Conservation (phyloP, 1,140 invertebrate species). For the Tetragonula clypearis region DNA sequence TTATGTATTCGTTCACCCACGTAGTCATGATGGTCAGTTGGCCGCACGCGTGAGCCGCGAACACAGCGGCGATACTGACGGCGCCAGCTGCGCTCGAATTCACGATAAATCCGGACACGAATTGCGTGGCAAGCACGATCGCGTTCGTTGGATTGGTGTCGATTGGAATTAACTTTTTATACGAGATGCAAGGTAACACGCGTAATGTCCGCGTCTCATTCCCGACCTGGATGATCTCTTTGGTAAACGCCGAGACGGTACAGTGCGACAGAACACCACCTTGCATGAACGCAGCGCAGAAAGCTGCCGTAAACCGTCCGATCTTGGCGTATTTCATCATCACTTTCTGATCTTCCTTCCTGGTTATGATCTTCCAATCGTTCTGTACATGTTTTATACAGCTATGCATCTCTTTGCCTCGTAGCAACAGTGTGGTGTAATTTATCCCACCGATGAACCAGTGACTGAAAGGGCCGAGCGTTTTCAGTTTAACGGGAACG, state of each 20-base stretch:
- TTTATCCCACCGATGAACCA: slow-evolving; percentile 50
- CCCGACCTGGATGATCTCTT: not conserved
- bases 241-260: slow-evolving; percentile 6
- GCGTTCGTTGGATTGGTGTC: slow-evolving; percentile 50
- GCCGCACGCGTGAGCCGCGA: slow-evolving; percentile 62
- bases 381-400: slow-evolving; percentile 55
- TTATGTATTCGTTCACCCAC: slow-evolving; percentile 41
- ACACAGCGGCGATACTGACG: slow-evolving; percentile 52
- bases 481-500: slow-evolving; percentile 11
- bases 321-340: slow-evolving; percentile 49
- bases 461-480: slow-evolving; percentile 46
- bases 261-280: slow-evolving; percentile 39
- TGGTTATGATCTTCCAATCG: slow-evolving; percentile 51
- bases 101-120: slow-evolving; percentile 50
- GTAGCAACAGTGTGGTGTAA: slow-evolving; percentile 38
- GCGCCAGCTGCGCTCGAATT: slow-evolving; percentile 44
- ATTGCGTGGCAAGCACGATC: slow-evolving; percentile 53
- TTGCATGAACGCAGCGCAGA: slow-evolving; percentile 40
- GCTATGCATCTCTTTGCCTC: slow-evolving; percentile 29
- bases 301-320: slow-evolving; percentile 25
- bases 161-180: slow-evolving; percentile 17
- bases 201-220: slow-evolving; percentile 33
- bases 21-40: slow-evolving; percentile 57
- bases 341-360: slow-evolving; percentile 12
- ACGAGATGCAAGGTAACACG: slow-evolving; percentile 35